Base-by-base conservation (phyloP, 2,113 vertebrate genomes). In the Salvelinus namaycush region DNA sequence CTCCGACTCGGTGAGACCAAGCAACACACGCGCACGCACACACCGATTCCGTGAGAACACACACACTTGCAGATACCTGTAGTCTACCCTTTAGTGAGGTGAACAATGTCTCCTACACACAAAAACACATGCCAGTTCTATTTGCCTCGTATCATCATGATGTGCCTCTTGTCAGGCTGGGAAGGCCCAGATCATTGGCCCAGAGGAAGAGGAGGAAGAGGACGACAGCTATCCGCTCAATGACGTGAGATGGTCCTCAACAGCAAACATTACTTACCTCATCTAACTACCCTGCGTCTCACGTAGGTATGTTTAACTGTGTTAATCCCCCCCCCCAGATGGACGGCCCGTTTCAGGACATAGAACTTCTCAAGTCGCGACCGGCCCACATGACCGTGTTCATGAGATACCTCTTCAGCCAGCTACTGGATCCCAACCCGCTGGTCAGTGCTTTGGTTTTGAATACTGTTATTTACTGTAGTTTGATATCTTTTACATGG, bases 371-470 rank as follows among this genome's bases (percentile, higher is more conserved):
- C 60, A 98, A 97, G 80, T 88, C 90, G 0, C 94, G 94, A 0
- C 96, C 96, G 0, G 97, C 97, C 0, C 96, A 99, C 74, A 91
- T 99, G 81, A 93, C 92, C 0, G 96, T 99, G 3, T 98, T 99
- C 82, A 90, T 99, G 70, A 94, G 97, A 79, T 99, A 97, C 39
- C 91, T 98, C 87, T 96, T 99, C 89, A 95, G 94, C 8, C 96
- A 98, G 77, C 96, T 95, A 0, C 95, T 96, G 0, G 97, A 98
- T 70, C 97, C 97, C 29, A 95, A 95, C 70, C 96, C 96, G 0
- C 84, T 99, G 95, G 97, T 99, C 59, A 85, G 94, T 84, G 54
- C 2, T 8, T 9, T 4, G 51, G 4, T 1, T 0, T 18, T 16
- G 51, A 54, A 14, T 44, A 44, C 16, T 54, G 51, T 3, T 18